Conservation (phyloP, 1,140 invertebrate species). For the Matsumurasca onukii region DNA sequence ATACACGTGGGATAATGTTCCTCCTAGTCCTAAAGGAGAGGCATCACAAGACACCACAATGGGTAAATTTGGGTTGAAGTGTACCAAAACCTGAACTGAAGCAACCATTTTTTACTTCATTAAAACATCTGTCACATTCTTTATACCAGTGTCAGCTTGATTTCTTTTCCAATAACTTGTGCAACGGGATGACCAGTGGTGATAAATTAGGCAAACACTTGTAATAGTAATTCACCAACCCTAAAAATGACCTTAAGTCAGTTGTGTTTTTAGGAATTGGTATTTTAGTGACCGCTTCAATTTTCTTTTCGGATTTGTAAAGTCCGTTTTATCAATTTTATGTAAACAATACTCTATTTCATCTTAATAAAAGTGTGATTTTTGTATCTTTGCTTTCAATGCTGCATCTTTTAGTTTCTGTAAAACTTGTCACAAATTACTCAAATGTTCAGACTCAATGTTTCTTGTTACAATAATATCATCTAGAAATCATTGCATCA, state of each 20-base stretch:
- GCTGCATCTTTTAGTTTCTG: neutral
- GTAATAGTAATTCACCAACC: conserved; percentile 2
- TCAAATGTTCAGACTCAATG: neutral
- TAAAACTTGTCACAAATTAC: neutral
- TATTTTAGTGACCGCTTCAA: neutral
- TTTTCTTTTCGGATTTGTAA: neutral
- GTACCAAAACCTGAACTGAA: too few species aligned
- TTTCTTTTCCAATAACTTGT: conserved; percentile 1
- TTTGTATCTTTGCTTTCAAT: neutral
- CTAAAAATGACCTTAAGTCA: neutral
- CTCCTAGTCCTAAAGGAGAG: too few species aligned
- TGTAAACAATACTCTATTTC: neutral
- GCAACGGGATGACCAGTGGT: neutral
- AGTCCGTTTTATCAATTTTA: neutral
- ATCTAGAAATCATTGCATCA: neutral
- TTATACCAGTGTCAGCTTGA: too few species aligned
- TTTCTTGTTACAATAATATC: neutral
- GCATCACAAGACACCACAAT: too few species aligned
- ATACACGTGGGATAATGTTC: too few species aligned
- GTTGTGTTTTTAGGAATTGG: neutral
- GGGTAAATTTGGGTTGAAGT: too few species aligned
- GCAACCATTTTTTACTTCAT: too few species aligned
- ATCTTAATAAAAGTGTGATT: neutral
- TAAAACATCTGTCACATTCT: too few species aligned
- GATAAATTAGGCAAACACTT: neutral